These are phyloP conservation scores for Hesperia comma DNA, from an alignment of 2,888 invertebrate species.

Conservation along the genomic window DNA sequence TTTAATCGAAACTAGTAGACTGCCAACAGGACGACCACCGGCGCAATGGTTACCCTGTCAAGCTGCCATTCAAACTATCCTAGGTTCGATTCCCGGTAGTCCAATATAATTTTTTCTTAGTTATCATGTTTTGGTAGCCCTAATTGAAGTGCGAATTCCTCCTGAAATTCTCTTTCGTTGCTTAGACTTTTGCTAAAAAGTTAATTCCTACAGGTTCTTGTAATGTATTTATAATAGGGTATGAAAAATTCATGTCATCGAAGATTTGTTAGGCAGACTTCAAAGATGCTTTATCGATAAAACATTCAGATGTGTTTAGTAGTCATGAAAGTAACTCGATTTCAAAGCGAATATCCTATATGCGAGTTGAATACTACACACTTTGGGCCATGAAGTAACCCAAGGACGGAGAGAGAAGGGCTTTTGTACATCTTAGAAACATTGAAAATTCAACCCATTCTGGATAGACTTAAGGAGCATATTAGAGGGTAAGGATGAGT, in stretches of 20 bases:
- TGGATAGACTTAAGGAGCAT: neutral
- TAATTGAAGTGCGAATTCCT: no score
- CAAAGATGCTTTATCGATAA: conserved; percentile 19
- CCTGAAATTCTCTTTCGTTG: neutral
- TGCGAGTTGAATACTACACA: conserved; percentile 42
- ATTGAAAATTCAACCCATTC: neutral
- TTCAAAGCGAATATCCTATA: conserved; percentile 40
- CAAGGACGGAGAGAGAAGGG: neutral
- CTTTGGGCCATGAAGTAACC: conserved; percentile 22
- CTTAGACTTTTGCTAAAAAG: neutral
- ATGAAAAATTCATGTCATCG: conserved; percentile 8
- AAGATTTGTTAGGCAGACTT: conserved; percentile 1
- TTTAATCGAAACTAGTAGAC: no score
- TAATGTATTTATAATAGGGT: conserved; percentile 3
- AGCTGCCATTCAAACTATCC: no score
- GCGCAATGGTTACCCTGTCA: no score
- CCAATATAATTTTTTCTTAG: no score
- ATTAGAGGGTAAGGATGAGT: neutral
- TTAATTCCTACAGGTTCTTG: neutral
- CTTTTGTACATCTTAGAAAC: neutral
- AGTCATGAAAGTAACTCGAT: conserved; percentile 43
- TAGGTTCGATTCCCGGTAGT: no score
- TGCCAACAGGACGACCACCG: no score
- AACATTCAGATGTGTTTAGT: conserved; percentile 30
- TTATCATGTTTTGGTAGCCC: no score